Evolutionary conservation across 2,888 invertebrate species (phyloP), one percentile per base, ranked within the genome.

Genomic region (Brenthis ino): DNA sequence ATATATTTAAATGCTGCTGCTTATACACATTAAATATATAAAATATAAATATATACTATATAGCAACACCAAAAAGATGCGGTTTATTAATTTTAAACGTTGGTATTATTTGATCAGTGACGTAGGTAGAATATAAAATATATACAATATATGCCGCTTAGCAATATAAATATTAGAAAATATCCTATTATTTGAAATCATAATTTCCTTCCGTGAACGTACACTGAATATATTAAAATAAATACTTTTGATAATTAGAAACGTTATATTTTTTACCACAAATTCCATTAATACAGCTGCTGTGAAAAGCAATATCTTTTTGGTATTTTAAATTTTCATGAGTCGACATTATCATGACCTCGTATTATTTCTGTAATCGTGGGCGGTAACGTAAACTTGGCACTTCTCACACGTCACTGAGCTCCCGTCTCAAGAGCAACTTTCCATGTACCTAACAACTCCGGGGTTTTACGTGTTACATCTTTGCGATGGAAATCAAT

Each of bases 361-460:
- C 85, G 86, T 75, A 80, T 85, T 90, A 90, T 89, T 88, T 89
- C 81, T 81, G 86, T 82, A 77, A 74, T 71, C 70, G 77, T 77
- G 78, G 80, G 80, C 79, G 79, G 75, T 78, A 80, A 77, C 85
- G 85, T 88, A 88, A 88, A 88, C 88, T 89, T 90, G 89, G 89
- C 90, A 87, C 84, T 85, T 80, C 77, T 74, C 79, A 77, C 79
- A 79, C 80, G 77, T 80, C 81, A 79, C 74, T 74, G 71, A 75
- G 70, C 72, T 72, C 69, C 79, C 80, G 79, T 65, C 72, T 72
- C 74, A 72, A 71, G 80, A 80, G 82, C 83, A 82, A 73, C 79
- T 75, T 75, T 72, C 78, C 79, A 77, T 76, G 74, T 79, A 43
- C 37, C 11, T 11, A 78, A 77, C 75, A 74, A 72, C 78, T 82